phyloP scores from a whole-genome alignment of 2,113 vertebrate species.

The Aphyosemion australe region DNA sequence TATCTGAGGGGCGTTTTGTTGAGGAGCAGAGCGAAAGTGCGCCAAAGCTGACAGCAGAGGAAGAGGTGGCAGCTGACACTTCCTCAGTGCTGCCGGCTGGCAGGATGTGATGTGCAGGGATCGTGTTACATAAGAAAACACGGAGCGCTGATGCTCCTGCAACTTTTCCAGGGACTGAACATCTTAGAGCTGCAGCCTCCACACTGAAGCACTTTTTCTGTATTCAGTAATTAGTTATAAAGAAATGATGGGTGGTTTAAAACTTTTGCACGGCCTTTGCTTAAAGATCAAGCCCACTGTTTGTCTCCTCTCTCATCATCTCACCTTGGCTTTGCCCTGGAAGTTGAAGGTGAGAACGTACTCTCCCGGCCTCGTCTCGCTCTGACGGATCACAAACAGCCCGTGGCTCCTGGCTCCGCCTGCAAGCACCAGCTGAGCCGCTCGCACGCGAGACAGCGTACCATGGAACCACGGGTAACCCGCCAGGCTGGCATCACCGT shows the following conservation, averaged over 20 bases:
- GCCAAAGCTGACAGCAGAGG: conserved; percentile 60
- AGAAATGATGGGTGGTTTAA: too few relatives aligned
- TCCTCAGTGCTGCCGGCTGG: conserved; percentile 47
- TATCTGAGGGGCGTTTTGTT: conserved; percentile 39
- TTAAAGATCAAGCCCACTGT: too few relatives aligned
- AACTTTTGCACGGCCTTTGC: too few relatives aligned
- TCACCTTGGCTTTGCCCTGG: conserved; percentile 97
- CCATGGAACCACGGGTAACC: conserved; percentile 97
- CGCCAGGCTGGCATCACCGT: conserved; percentile 78
- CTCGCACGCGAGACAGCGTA: conserved; percentile 90
- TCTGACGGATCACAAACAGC: conserved; percentile 96
- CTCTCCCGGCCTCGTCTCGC: conserved; percentile 92
- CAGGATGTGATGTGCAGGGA: conserved; percentile 63
- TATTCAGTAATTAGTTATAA: too few relatives aligned
- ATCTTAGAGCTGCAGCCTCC: conserved; percentile 5
- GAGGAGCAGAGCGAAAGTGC: conserved; percentile 31
- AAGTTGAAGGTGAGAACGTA: conserved; percentile 99
- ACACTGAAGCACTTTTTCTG: too few relatives aligned
- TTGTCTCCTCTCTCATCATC: background rate
- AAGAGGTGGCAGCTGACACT: conserved; percentile 63
- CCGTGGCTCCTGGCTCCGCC: conserved; percentile 91
- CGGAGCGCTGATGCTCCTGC: conserved; percentile 32
- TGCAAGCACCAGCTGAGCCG: conserved; percentile 91
- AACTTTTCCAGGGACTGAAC: conserved; percentile 36
- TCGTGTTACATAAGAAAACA: conserved; percentile 53